A percentile compares a stretch with the other conserved stretches of the same genome.
Conservation (phyloP, 1,140 invertebrate genomes). For the Magallana gigas region DNA sequence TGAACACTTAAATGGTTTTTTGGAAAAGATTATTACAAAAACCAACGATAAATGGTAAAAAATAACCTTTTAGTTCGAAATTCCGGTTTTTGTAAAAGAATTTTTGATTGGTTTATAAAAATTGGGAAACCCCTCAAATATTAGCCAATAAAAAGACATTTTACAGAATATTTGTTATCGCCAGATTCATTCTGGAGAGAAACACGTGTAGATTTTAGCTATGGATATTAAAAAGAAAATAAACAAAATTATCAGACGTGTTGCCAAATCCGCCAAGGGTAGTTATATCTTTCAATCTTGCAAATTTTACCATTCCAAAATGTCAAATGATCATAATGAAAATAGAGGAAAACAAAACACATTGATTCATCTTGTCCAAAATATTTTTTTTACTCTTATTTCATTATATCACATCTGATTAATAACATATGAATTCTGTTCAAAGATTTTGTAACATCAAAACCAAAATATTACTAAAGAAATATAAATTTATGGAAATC, state of each 20-base stretch:
- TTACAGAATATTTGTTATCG: neutral
- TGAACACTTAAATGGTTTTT: neutral
- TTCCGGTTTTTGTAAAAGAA: neutral
- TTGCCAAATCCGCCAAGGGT: conserved; percentile 29
- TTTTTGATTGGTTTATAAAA: conserved; percentile 40
- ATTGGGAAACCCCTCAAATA: conserved; percentile 17
- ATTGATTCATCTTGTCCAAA: no score
- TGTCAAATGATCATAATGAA: no score
- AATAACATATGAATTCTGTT: no score
- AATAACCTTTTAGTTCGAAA: neutral
- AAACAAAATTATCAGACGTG: conserved; percentile 46
- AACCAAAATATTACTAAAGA: no score
- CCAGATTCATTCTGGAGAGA: neutral
- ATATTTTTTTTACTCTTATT: no score
- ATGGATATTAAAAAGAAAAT: conserved; percentile 40
- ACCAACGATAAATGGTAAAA: neutral
- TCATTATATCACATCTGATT: no score
- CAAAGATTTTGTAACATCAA: no score
- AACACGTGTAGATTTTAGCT: conserved; percentile 44
- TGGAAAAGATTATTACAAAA: neutral
- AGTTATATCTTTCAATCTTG: neutral
- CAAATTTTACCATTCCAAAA: no score
- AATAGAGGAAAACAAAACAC: no score
- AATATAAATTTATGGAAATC: no score
- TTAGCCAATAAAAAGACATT: conserved; percentile 36